These are phyloP conservation scores for Arctia plantaginis DNA, from an alignment of 2,888 invertebrate genomes.

Conservation along the genomic window DNA sequence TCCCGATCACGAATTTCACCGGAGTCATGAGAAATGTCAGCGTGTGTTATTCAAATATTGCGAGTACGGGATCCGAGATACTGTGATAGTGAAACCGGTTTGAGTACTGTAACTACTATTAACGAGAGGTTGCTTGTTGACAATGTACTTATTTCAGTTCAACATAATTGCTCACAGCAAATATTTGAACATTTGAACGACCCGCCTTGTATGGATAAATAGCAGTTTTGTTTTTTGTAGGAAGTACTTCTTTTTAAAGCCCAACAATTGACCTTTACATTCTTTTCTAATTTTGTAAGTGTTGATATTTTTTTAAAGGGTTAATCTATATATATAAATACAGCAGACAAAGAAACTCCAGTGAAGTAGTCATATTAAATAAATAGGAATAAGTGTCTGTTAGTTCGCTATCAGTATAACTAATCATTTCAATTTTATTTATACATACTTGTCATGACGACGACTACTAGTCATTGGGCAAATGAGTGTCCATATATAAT, in stretches of 20 bases:
- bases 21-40: constrained; percentile 76
- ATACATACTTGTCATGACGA: constrained; percentile 3
- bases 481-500: constrained; percentile 36
- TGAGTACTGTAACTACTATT: constrained; percentile 53
- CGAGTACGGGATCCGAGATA: constrained; percentile 53
- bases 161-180: constrained; percentile 69
- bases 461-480: constrained; percentile 26
- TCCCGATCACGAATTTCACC: constrained; percentile 75
- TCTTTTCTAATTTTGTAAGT: background rate
- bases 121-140: constrained; percentile 61
- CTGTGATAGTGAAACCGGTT: constrained; percentile 65
- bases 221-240: constrained; percentile 41
- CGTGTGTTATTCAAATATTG: constrained; percentile 58
- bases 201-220: constrained; percentile 62
- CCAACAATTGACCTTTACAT: background rate
- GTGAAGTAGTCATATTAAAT: background rate
- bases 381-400: background rate
- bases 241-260: constrained; percentile 61
- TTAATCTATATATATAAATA: background rate
- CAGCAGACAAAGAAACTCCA: background rate
- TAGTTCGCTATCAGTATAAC: background rate
- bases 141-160: constrained; percentile 64
- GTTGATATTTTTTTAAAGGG: background rate
- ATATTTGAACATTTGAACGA: constrained; percentile 60
- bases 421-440: background rate